Percentiles rank a stretch among this genome's conserved stretches.
phyloP scores from a whole-genome alignment of 2,113 vertebrate species.

The Tragelaphus scriptus region DNA sequence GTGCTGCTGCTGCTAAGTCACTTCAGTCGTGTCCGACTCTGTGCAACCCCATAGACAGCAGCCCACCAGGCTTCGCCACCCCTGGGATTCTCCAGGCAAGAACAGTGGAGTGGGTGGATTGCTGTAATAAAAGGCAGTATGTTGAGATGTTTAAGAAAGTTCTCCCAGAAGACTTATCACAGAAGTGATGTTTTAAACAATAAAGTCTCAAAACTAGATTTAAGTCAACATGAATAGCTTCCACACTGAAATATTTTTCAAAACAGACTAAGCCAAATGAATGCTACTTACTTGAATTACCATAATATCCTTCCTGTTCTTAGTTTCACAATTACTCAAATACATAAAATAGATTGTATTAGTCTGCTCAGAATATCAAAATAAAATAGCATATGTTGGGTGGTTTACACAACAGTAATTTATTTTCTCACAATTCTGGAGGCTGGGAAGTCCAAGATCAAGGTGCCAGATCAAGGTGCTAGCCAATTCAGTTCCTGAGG shows the following conservation, averaged over 20 bases:
- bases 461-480: not conserved
- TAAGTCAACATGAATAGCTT: not conserved
- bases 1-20: too few species aligned
- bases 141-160: not conserved
- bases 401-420: not conserved
- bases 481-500: not conserved
- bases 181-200: not conserved
- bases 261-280: not conserved
- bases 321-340: not conserved
- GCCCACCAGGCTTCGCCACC: too few species aligned
- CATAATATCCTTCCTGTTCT: not conserved
- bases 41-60: too few species aligned
- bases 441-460: not conserved
- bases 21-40: too few species aligned
- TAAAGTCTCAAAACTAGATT: not conserved
- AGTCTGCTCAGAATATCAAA: not conserved
- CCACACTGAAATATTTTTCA: not conserved
- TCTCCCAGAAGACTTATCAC: not conserved
- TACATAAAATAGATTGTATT: not conserved
- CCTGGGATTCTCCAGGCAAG: too few species aligned
- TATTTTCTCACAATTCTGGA: not conserved
- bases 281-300: not conserved
- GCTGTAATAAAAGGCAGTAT: not conserved
- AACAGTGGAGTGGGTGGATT: not conserved
- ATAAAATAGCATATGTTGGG: not conserved